Evolutionary conservation across 2,113 vertebrate species (phyloP).

Genomic region (Monopterus albus): DNA sequence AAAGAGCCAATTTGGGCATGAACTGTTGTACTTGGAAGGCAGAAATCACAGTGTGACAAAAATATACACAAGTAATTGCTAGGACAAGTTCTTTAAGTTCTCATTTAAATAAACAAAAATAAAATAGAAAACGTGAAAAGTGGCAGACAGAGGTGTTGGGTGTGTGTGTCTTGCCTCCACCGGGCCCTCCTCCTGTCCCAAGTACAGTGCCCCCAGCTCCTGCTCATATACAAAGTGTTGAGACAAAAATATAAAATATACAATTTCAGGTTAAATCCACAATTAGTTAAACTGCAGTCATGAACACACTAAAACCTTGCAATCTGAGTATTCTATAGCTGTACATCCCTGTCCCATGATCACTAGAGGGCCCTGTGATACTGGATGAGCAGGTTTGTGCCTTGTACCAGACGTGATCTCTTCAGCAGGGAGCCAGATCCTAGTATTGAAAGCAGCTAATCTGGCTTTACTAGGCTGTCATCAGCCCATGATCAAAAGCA

Average conservation of each 20-base stretch:
- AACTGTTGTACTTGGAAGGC: constrained; percentile 4
- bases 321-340: not conserved
- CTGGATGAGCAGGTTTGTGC: not conserved
- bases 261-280: not conserved
- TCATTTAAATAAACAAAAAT: not conserved
- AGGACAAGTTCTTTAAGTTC: not conserved
- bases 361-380: constrained; percentile 50
- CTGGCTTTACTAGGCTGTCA: constrained; percentile 45
- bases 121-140: not conserved
- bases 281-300: not conserved
- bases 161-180: constrained; percentile 61
- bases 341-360: not conserved
- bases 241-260: not conserved
- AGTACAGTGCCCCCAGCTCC: constrained; percentile 58
- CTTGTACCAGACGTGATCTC: constrained; percentile 12
- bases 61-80: not conserved
- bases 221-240: constrained; percentile 11
- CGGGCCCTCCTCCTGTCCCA: constrained; percentile 52
- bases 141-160: too few relatives aligned
- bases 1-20: not conserved
- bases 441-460: constrained; percentile 42
- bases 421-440: constrained; percentile 2
- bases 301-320: not conserved
- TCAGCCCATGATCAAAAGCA: constrained; percentile 52
- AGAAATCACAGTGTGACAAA: not conserved